Conservation (phyloP, 2,797 vertebrate species). For the Anniella stebbinsi region DNA sequence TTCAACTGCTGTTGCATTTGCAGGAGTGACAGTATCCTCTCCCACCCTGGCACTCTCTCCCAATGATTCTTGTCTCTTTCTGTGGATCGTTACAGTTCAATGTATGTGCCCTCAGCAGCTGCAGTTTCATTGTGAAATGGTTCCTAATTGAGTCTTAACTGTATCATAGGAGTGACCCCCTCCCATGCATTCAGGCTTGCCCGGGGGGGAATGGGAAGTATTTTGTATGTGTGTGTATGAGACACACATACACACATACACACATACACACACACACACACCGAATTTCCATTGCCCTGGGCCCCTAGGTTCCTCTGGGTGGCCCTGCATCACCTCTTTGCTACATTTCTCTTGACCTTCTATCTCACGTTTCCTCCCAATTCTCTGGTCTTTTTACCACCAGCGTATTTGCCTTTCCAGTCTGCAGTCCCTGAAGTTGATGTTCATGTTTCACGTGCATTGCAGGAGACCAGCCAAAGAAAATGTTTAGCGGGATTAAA, state of each 20-base stretch:
- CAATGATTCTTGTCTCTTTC: not conserved
- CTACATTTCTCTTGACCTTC: not conserved
- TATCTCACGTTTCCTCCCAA: not conserved
- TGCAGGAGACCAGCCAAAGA: conserved; percentile 39
- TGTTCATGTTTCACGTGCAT: conserved; percentile 37
- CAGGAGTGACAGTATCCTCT: not conserved
- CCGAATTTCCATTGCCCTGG: no score
- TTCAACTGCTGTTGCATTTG: not conserved
- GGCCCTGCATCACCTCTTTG: not conserved
- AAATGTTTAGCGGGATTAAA: conserved; percentile 63
- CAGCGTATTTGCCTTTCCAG: not conserved
- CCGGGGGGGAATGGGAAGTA: no score
- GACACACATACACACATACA: no score
- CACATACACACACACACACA: no score
- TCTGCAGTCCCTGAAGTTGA: conserved; percentile 16
- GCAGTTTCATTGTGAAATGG: conserved; percentile 10
- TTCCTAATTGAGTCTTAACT: not conserved
- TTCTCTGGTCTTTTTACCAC: not conserved
- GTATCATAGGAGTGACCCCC: not conserved
- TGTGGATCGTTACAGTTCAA: not conserved
- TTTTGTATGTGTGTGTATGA: not conserved
- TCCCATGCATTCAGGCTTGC: no score
- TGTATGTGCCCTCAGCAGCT: not conserved
- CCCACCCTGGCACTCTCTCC: no score
- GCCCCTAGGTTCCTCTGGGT: no score